Conservation (phyloP, 2,113 vertebrate genomes). For the Accipiter cooperii region DNA sequence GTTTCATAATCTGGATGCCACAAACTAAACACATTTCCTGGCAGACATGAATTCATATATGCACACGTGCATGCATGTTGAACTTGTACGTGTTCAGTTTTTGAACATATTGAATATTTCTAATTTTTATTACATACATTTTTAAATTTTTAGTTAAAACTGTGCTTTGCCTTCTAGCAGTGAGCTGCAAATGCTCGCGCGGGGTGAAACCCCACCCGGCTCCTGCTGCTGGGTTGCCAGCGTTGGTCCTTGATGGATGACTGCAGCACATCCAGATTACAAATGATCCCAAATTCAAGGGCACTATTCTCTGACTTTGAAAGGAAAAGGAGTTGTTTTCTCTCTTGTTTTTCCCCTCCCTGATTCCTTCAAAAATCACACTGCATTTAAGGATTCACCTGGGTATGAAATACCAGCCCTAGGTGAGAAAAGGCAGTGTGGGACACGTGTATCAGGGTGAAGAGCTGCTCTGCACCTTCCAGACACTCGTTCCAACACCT, state of each 20-base stretch:
- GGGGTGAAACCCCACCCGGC: background rate
- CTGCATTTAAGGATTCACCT: background rate
- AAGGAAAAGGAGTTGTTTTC: background rate
- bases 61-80: background rate
- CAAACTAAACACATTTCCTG: background rate
- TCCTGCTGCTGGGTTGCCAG: background rate
- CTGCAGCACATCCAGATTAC: background rate
- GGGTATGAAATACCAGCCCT: background rate
- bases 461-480: background rate
- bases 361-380: background rate
- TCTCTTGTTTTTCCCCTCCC: background rate
- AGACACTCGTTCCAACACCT: background rate
- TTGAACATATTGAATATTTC: background rate
- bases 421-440: background rate
- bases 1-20: background rate
- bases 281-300: background rate
- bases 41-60: background rate
- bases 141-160: background rate
- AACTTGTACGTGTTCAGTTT: background rate
- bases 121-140: background rate
- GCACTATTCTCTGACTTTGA: background rate
- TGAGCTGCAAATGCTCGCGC: background rate
- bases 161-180: background rate
- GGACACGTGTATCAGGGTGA: background rate
- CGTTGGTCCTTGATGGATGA: background rate